Evolutionary conservation across 1,140 invertebrate species (phyloP), one percentile per base, ranked within the genome.

Genomic region (Ceratosolen fusciceps): DNA sequence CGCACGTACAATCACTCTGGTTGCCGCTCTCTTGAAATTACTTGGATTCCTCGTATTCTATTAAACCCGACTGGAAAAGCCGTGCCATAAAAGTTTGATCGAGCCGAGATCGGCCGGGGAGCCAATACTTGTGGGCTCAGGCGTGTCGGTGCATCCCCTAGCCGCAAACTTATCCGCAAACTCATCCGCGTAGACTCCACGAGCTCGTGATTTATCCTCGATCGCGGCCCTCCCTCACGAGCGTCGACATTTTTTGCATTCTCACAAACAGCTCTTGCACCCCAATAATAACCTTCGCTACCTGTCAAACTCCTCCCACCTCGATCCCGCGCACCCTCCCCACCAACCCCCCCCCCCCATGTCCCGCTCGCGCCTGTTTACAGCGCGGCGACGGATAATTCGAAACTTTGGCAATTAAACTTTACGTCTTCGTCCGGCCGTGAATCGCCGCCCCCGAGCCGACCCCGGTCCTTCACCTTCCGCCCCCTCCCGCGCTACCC

Each of bases 141-240:
- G 19, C 4, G 7, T 31, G 16, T 37, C n/a, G 14, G 37, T 65
- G 31, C 60, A n/a, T 8, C 31, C 3, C 3, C n/a, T n/a, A n/a
- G n/a, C n/a, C 2, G 4, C 1, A 65, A 37, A 37, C 9, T 65
- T 65, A 34, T 10, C 37, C 37, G n/a, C 31, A 65, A 65, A 65
- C 19, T 65, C 58, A 62, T n/a, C n/a, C n/a, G n/a, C 58, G 58
- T 62, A 62, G 34, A 34, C 31, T 62, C 31, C 34, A 62, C 19
- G 29, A 29, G 12, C n/a, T n/a, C n/a, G 34, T 19, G 58, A 31
- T 62, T 62, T 34, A 62, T 31, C 16, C 39, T 43, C 5, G 5
- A 65, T 34, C 31, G n/a, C n/a, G n/a, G n/a, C n/a, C n/a, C n/a
- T n/a, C n/a, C n/a, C n/a, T n/a, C n/a, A n/a, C n/a, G n/a, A n/a